Conservation (phyloP, 1,140 invertebrate genomes). For the Chrysomallon squamiferum region DNA sequence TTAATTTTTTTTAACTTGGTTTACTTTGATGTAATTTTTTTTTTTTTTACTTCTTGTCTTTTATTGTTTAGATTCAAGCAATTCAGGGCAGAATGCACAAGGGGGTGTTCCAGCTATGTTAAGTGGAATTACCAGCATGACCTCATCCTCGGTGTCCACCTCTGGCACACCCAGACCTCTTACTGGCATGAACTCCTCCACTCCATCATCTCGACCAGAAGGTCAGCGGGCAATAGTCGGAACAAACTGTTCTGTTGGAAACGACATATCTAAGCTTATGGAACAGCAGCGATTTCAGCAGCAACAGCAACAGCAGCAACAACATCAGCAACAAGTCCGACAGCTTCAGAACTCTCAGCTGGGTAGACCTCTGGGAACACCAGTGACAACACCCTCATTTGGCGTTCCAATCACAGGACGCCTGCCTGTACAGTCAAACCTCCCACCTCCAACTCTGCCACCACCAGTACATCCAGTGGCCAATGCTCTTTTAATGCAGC, state of each 20-base stretch:
- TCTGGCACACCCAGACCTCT: slow-evolving; percentile 6
- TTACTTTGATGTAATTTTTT: too few species aligned
- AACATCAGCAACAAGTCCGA: slow-evolving; percentile 14
- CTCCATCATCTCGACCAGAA: neutral
- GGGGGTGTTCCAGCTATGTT: neutral
- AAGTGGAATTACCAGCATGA: neutral
- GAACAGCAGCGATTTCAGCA: slow-evolving; percentile 36
- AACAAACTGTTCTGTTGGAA: slow-evolving; percentile 5
- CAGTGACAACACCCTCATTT: slow-evolving; percentile 30
- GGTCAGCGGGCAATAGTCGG: slow-evolving; percentile 19
- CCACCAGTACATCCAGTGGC: slow-evolving; percentile 16
- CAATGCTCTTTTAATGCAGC: slow-evolving; percentile 44
- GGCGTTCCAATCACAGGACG: slow-evolving; percentile 40
- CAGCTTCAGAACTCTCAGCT: slow-evolving; percentile 25
- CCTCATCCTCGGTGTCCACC: neutral
- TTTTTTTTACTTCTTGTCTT: too few species aligned
- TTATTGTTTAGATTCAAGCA: neutral
- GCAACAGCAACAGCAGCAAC: slow-evolving; percentile 27
- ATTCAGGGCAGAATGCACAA: neutral
- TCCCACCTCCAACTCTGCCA: neutral
- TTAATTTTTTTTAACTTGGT: too few species aligned
- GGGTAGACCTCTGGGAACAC: slow-evolving; percentile 25
- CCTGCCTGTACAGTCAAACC: slow-evolving; percentile 28
- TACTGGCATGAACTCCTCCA: slow-evolving; percentile 5
- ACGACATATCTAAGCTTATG: slow-evolving; percentile 33